Base-by-base conservation (phyloP, 2,113 vertebrate genomes). In the Lagenorhynchus albirostris region DNA sequence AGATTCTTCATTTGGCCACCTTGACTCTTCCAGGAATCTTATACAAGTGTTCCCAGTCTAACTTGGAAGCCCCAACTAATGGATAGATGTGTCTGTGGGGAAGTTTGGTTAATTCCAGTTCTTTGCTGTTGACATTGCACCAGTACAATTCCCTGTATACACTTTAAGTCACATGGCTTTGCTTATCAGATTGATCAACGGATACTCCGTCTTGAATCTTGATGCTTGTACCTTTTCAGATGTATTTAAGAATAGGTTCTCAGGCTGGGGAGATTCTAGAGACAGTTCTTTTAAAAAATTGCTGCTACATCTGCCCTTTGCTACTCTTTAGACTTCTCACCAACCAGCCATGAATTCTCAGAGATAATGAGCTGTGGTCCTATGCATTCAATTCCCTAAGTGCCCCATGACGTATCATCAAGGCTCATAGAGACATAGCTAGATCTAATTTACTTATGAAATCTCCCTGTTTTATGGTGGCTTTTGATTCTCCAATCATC, bases 361-460 rank as follows among this genome's bases (percentile, higher is more conserved):
- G 58, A 85, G 86, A 92, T 91, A 89, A 96, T 91, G 84, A 91
- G 44, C 92, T 73, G 84, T 62, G 77, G n/a, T 80, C 80, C 53
- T 77, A 4, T 47, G 5, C n/a, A 77, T 77, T 79, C 95, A 96
- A 58, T 95, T 96, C 76, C 71, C 70, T 97, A 97, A 96, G 91
- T 96, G 88, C 89, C 67, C 33, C 7, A 8, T 94, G 85, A 94
- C 9, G 2, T 58, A 88, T 93, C 67, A n/a, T 95, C 74, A 55
- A 65, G 63, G 58, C 74, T 92, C 38, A 17, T 0, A 33, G 65
- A 83, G 29, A 95, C 11, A 31, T 29, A 77, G 73, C 33, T 65
- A 20, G 17, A 14, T 50, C 15, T 18, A 92, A 93, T 96, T 92
- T 94, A 83, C 76, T 94, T 70, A 83, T 2, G 25, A 31, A 65